A percentile compares a stretch with the other conserved stretches of the same genome.
Conservation (phyloP, 2,797 vertebrate genomes). For the Myotis pilosus region DNA sequence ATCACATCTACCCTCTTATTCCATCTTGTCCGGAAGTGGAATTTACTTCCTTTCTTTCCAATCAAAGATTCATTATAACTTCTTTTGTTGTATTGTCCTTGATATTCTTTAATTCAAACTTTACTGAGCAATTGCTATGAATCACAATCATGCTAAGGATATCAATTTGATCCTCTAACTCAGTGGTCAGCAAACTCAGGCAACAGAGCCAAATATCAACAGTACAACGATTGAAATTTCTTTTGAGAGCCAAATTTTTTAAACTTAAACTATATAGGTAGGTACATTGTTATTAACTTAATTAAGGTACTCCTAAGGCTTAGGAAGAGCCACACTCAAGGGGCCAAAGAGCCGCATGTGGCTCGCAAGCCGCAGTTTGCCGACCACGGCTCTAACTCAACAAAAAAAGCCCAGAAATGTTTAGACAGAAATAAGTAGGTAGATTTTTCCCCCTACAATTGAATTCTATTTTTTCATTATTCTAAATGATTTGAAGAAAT, state of each 20-base stretch:
- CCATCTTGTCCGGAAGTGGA: not conserved
- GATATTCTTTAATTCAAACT: not conserved
- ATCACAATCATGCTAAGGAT: not conserved
- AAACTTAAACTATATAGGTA: too few species aligned
- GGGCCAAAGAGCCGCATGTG: too few species aligned
- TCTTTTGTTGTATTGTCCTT: conserved; percentile 5
- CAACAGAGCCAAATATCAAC: too few species aligned
- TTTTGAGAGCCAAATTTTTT: too few species aligned
- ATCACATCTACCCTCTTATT: not conserved
- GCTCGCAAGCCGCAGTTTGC: too few species aligned
- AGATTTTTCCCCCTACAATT: not conserved
- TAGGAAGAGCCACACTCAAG: too few species aligned
- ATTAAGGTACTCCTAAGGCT: too few species aligned
- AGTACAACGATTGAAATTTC: too few species aligned
- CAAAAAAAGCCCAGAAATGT: not conserved
- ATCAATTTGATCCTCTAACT: not conserved
- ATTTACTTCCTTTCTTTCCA: not conserved
- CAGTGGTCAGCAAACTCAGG: not conserved
- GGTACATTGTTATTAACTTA: too few species aligned
- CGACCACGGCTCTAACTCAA: not conserved
- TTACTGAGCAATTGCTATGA: not conserved
- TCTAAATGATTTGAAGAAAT: not conserved
- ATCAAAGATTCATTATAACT: not conserved
- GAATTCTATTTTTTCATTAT: not conserved
- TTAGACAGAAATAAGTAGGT: not conserved